Percentiles rank a stretch among this genome's conserved stretches.
Evolutionary conservation across 2,113 vertebrate genomes (phyloP).

Genomic region (Crotalus tigris): DNA sequence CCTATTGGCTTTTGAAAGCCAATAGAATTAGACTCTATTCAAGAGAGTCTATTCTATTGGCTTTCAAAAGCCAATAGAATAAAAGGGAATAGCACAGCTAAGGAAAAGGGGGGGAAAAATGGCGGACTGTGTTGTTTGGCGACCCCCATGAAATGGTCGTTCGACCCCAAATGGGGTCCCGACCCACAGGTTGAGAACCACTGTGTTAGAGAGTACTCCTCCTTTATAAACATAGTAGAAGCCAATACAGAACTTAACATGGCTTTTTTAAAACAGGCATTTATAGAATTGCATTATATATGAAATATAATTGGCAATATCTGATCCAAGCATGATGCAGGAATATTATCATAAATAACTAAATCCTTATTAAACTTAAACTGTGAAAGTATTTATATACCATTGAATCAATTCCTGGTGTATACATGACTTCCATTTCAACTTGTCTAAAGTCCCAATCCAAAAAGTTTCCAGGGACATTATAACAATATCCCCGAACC

Average conservation of each 20-base stretch:
- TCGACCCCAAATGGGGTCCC: too few species aligned
- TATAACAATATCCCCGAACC: not conserved
- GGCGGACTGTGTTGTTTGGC: too few species aligned
- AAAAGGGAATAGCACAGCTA: too few species aligned
- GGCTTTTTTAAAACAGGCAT: not conserved
- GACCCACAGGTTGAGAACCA: too few species aligned
- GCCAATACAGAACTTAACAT: not conserved
- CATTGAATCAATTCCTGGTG: not conserved
- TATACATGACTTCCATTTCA: not conserved
- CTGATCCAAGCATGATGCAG: not conserved
- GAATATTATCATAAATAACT: not conserved
- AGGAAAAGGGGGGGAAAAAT: too few species aligned
- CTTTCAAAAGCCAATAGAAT: too few species aligned
- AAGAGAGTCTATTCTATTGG: too few species aligned
- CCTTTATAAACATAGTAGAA: not conserved
- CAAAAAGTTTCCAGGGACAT: not conserved
- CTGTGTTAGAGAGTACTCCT: not conserved
- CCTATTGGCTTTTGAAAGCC: too few species aligned
- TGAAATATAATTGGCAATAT: not conserved
- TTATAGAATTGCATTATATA: not conserved
- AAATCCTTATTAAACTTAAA: not conserved
- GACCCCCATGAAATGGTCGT: too few species aligned
- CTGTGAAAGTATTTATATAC: not conserved
- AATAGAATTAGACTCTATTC: too few species aligned
- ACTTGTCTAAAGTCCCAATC: not conserved